Evolutionary conservation across 2,888 invertebrate species (phyloP).

Genomic region (Eumacrocentrus americanus): DNA sequence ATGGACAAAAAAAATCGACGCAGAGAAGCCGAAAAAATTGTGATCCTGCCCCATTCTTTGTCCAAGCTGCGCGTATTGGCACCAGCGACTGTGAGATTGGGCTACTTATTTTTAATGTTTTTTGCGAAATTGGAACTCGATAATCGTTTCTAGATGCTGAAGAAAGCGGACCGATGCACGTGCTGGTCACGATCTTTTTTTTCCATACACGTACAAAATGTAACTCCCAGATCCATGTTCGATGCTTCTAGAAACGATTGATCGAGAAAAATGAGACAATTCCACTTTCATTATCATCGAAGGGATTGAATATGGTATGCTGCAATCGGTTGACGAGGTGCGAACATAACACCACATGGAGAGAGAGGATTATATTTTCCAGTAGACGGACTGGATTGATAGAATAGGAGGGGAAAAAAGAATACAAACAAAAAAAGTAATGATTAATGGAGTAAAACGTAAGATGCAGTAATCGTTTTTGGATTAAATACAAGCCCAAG

Average conservation of each 20-base stretch:
- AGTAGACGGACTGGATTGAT: constrained; percentile 32
- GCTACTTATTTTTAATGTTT: constrained; percentile 10
- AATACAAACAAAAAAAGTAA: constrained; percentile 5
- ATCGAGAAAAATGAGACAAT: constrained; percentile 25
- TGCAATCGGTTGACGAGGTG: constrained; percentile 18
- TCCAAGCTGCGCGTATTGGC: neutral
- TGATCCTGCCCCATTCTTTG: constrained; percentile 6
- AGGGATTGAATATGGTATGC: constrained; percentile 20
- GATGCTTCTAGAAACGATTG: constrained; percentile 22
- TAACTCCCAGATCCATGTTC: constrained; percentile 2
- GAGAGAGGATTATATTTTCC: constrained; percentile 38
- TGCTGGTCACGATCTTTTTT: constrained; percentile 44
- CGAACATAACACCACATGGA: constrained; percentile 8
- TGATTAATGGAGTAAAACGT: constrained; percentile 8
- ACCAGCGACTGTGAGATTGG: constrained; percentile 13
- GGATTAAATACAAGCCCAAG: constrained; percentile 32
- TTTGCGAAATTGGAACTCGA: constrained; percentile 1
- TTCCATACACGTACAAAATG: too few species aligned
- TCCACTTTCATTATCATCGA: constrained; percentile 12
- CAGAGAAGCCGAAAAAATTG: constrained; percentile 1
- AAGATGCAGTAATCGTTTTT: constrained; percentile 13
- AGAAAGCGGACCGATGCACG: constrained; percentile 35
- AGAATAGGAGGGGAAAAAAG: constrained; percentile 7
- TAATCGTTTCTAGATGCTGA: constrained; percentile 15
- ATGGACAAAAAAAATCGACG: constrained; percentile 1